phyloP scores from a whole-genome alignment of 1,140 invertebrate species.

The Dolichoris vasculosae region DNA sequence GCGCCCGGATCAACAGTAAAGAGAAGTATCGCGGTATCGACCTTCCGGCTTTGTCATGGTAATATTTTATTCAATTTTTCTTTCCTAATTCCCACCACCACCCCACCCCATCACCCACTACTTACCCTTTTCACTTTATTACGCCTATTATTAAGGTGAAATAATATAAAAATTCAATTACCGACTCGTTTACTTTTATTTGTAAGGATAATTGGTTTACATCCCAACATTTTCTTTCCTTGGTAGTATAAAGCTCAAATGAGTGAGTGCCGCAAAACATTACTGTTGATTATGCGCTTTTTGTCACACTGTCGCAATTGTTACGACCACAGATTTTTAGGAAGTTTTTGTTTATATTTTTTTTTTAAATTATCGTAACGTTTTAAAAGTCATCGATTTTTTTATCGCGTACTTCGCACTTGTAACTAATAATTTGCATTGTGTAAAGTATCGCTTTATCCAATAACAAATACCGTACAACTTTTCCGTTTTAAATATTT shows the following conservation, averaged over 20 bases:
- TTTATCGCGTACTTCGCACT: neutral
- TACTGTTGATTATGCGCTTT: neutral
- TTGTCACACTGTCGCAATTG: neutral
- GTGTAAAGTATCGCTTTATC: neutral
- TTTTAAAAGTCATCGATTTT: neutral
- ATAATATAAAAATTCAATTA: neutral
- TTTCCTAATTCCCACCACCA: neutral
- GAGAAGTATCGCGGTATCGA: neutral
- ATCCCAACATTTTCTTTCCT: neutral
- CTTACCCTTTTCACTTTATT: neutral
- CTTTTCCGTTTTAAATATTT: neutral
- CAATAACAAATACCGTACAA: neutral
- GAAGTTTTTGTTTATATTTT: neutral
- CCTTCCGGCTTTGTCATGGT: neutral
- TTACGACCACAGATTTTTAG: neutral
- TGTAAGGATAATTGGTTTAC: neutral
- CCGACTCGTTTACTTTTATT: neutral
- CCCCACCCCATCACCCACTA: no score
- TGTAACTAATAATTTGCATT: neutral
- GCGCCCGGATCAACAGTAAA: neutral
- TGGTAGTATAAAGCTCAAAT: neutral
- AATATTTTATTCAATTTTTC: neutral
- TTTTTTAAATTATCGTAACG: neutral
- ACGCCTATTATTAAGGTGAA: neutral
- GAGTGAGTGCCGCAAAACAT: neutral